phyloP scores from a whole-genome alignment of 2,797 vertebrate genomes.

The Poecilia velifera region DNA sequence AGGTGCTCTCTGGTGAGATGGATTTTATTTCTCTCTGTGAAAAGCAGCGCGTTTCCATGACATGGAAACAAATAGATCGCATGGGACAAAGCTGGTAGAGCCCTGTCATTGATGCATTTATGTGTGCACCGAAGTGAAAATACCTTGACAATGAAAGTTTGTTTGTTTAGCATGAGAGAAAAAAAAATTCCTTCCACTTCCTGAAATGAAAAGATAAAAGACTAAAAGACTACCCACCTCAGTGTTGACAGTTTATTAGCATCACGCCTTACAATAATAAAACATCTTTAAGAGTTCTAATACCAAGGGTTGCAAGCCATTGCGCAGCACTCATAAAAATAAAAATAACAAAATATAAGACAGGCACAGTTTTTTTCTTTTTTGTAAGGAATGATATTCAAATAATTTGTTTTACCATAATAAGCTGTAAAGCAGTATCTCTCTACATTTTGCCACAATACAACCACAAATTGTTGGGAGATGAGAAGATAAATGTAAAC shows the following conservation, averaged over 20 bases:
- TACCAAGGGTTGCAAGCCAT: neutral
- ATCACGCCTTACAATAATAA: neutral
- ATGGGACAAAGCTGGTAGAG: neutral
- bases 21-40: constrained; percentile 26
- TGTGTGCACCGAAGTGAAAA: constrained; percentile 25
- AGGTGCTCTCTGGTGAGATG: constrained; percentile 51
- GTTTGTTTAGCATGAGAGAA: constrained; percentile 6
- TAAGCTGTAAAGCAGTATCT: neutral
- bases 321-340: neutral
- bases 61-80: constrained; percentile 18
- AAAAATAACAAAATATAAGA: neutral
- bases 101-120: neutral
- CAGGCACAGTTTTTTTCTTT: neutral
- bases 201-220: constrained; percentile 17
- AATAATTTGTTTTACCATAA: neutral
- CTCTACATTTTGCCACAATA: neutral
- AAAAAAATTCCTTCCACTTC: constrained; percentile 19
- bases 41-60: constrained; percentile 38
- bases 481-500: too few relatives aligned
- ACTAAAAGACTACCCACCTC: neutral
- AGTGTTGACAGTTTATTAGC: constrained; percentile 7
- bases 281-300: neutral
- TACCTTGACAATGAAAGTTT: constrained; percentile 16
- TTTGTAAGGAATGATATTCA: neutral
- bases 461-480: neutral